phyloP scores from a whole-genome alignment of 2,797 vertebrate species.

The Phalloptychus januarius region DNA sequence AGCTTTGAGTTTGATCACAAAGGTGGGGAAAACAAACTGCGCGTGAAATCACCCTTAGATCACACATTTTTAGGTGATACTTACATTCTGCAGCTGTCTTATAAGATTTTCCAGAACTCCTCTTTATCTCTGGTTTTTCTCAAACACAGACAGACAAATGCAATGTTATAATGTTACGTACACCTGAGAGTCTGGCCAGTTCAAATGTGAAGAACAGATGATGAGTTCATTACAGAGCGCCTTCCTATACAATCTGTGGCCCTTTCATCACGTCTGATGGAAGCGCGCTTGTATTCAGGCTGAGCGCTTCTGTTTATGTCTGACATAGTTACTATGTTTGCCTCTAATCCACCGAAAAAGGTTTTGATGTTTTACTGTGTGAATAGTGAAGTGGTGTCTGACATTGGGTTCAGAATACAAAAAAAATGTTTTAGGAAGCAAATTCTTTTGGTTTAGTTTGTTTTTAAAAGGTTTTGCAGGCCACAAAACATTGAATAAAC shows the following conservation, averaged over 20 bases:
- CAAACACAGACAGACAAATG: constrained; percentile 15
- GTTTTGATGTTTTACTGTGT: not conserved
- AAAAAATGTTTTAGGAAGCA: not conserved
- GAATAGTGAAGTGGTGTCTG: not conserved
- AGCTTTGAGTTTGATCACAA: too few species aligned
- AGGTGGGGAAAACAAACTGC: not conserved
- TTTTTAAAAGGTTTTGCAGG: not conserved
- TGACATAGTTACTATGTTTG: not conserved
- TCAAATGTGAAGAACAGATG: constrained; percentile 41
- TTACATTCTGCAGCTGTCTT: constrained; percentile 49
- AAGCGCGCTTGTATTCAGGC: not conserved
- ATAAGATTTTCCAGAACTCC: constrained; percentile 67
- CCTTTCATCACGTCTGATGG: not conserved
- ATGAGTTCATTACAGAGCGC: constrained; percentile 53
- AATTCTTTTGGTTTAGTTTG: not conserved
- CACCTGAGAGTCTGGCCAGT: not conserved
- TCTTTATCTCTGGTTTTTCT: constrained; percentile 52
- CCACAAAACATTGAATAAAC: not conserved
- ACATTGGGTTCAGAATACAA: not conserved
- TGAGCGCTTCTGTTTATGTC: not conserved
- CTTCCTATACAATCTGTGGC: constrained; percentile 27
- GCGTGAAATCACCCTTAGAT: constrained; percentile 2
- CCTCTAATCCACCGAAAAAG: not conserved
- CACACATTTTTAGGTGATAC: constrained; percentile 42
- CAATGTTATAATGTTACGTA: not conserved